A percentile compares a stretch with the other conserved stretches of the same genome.
Conservation (phyloP, 2,113 vertebrate species). For the Myodes glareolus region DNA sequence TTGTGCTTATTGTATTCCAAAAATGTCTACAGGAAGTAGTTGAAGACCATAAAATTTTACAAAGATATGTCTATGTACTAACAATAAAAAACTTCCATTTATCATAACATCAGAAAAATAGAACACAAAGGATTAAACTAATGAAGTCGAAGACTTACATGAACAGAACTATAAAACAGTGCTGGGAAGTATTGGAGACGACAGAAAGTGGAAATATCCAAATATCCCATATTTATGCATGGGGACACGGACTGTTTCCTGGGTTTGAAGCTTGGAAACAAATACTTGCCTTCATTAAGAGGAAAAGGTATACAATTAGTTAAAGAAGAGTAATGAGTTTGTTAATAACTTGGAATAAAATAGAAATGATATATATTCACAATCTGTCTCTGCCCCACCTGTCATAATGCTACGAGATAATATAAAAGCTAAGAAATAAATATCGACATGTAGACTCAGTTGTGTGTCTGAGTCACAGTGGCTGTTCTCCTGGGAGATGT, state of each 20-base stretch:
- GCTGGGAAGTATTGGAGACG: background rate
- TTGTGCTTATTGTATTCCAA: background rate
- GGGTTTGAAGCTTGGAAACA: background rate
- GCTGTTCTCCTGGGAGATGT: no score
- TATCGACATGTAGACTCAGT: background rate
- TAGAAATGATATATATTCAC: background rate
- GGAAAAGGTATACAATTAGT: background rate
- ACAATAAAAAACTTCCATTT: background rate
- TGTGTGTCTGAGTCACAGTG: background rate
- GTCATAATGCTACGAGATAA: background rate
- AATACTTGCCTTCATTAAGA: background rate
- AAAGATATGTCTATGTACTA: background rate
- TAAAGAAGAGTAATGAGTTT: background rate
- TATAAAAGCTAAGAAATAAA: background rate
- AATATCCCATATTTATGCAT: background rate
- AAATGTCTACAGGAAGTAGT: background rate
- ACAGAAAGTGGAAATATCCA: background rate
- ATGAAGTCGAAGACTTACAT: background rate
- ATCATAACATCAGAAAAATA: slow-evolving; percentile 3
- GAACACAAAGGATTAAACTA: background rate
- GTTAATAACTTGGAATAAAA: background rate
- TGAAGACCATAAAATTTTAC: background rate
- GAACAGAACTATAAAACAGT: background rate
- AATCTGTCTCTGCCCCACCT: background rate
- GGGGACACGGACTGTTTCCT: background rate